Evolutionary conservation across 2,797 vertebrate genomes (phyloP).

Genomic region (Sebastes nivosus): DNA sequence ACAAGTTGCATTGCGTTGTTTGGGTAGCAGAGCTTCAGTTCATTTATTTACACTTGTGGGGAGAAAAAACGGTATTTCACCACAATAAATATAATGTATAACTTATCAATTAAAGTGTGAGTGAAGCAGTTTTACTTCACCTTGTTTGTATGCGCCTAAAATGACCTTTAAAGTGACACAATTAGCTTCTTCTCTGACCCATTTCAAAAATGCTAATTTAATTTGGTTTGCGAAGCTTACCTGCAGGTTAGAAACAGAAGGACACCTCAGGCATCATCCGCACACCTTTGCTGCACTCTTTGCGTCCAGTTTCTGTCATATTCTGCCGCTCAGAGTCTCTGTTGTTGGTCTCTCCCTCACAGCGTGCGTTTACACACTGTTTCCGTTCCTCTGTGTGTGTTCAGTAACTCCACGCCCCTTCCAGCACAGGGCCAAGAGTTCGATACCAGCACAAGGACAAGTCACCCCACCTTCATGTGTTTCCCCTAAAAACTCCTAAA

Average conservation of each 20-base stretch:
- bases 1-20: background rate
- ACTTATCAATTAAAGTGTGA: background rate
- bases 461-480: background rate
- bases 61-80: background rate
- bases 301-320: background rate
- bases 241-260: background rate
- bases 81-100: background rate
- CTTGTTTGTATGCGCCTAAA: background rate
- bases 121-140: background rate
- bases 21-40: background rate
- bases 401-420: slow-evolving; percentile 59
- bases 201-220: fast-evolving
- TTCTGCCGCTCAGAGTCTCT: background rate
- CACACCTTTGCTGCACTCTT: background rate
- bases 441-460: background rate
- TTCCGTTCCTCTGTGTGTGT: slow-evolving; percentile 20
- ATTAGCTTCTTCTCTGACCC: background rate
- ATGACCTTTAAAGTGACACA: background rate
- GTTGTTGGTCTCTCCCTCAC: background rate
- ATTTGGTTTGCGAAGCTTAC: slow-evolving; percentile 16
- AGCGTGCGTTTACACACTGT: slow-evolving; percentile 3
- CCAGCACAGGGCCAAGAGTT: background rate
- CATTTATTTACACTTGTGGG: background rate
- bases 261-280: background rate
- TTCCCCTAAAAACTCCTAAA: background rate